Base-by-base conservation (phyloP, 2,797 vertebrate species). In the Fundulus diaphanus region DNA sequence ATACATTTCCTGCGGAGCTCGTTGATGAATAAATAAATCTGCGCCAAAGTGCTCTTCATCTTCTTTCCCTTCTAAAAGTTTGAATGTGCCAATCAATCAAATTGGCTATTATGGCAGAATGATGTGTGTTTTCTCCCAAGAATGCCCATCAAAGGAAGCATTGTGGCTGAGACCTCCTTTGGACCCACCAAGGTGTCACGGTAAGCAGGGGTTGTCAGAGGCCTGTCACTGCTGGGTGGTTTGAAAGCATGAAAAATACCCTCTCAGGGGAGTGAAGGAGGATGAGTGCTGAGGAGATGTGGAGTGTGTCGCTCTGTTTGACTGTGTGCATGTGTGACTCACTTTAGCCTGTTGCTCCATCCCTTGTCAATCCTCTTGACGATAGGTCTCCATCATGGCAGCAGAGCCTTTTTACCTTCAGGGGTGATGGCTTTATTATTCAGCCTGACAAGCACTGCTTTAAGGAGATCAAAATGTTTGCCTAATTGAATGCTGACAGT, bases 161-260 rank as follows among this genome's bases (percentile, higher is more conserved):
- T 86, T 84, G 89, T 84, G 82, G 76, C 73, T 84, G 77, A 89
- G 91, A 83, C 81, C 85, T 89, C 90, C 84, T 89, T 77, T 87
- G 92, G 90, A 89, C 86, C 90, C 91, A 82, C 89, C 85, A 87
- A 93, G 91, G 93, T 93, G 93, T 92, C 93, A 93, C 87, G 84
- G 90, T 87, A 86, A 89, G 91, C 90, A 88, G 83, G 73, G 83
- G 82, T 90, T 94, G 93, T 94, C 94, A 92, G 78, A 89, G 88
- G 54, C 90, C 89, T 92, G 93, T 95, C 95, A 95, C 86, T 88
- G 92, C 80, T 52, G 85, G 92, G 84, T 89, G 93, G 86, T 91
- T 90, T 88, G 90, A 93, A 91, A 90, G 89, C 90, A 92, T 94
- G 93, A 94, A 93, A 93, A 94, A 94, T 90, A 83, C 82, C 82